Evolutionary conservation across 1,140 invertebrate species (phyloP).

Genomic region (Cyclina sinensis): DNA sequence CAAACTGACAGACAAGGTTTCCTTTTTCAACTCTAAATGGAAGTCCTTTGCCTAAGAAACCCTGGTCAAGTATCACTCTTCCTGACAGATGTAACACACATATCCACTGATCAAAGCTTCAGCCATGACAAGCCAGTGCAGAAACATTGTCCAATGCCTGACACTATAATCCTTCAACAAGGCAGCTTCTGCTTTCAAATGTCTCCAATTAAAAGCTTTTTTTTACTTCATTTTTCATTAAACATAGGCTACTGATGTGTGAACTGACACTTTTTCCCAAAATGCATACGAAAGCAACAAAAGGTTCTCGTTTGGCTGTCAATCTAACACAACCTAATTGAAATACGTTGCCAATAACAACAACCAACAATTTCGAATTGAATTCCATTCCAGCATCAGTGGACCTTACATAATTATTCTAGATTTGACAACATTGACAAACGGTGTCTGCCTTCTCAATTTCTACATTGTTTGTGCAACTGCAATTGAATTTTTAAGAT

Average conservation of each 20-base stretch:
- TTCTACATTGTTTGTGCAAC: slow-evolving; percentile 12
- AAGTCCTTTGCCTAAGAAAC: background rate
- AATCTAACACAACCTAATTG: slow-evolving; percentile 22
- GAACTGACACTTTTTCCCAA: background rate
- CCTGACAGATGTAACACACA: background rate
- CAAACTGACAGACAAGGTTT: background rate
- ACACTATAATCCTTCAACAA: slow-evolving; percentile 48
- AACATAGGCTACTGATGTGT: slow-evolving; percentile 13
- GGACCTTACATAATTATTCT: background rate
- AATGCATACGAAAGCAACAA: slow-evolving; percentile 9
- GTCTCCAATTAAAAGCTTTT: slow-evolving; percentile 57
- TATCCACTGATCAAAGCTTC: slow-evolving; percentile 17
- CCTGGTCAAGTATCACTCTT: slow-evolving; percentile 20
- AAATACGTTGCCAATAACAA: slow-evolving; percentile 44
- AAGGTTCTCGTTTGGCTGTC: slow-evolving; percentile 27
- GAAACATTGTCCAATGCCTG: slow-evolving; percentile 26
- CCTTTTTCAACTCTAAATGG: background rate
- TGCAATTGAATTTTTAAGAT: background rate
- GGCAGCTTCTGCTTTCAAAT: background rate
- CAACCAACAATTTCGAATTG: slow-evolving; percentile 31
- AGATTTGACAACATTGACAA: background rate
- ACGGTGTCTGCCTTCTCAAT: background rate
- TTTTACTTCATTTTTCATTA: slow-evolving; percentile 49
- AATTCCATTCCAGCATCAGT: slow-evolving; percentile 41
- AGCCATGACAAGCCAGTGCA: background rate